These are phyloP conservation scores for Ploceus nigricollis DNA, from an alignment of 2,113 vertebrate genomes.

Conservation along the genomic window DNA sequence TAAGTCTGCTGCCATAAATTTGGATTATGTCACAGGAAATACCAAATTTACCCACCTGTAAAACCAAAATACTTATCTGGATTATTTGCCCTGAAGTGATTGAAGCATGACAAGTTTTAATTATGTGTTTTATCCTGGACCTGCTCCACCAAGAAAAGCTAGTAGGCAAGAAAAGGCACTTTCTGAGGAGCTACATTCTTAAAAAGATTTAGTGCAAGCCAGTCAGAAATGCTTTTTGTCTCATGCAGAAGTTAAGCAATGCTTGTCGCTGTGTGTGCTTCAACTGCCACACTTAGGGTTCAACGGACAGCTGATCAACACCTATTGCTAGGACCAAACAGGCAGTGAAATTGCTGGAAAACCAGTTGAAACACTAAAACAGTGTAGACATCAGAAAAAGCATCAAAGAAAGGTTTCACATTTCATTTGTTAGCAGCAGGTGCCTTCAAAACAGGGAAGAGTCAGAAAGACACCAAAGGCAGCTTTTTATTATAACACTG, in stretches of 20 bases:
- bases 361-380: background rate
- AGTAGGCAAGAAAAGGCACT: background rate
- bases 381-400: background rate
- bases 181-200: background rate
- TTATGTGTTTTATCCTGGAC: background rate
- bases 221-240: background rate
- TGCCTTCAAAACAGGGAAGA: background rate
- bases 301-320: background rate
- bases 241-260: background rate
- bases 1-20: background rate
- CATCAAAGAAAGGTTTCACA: background rate
- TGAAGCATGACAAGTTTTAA: background rate
- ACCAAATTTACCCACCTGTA: background rate
- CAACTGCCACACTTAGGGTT: background rate
- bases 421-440: background rate
- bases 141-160: background rate
- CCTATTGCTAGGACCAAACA: background rate
- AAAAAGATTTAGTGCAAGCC: background rate
- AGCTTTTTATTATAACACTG: background rate
- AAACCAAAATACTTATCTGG: background rate
- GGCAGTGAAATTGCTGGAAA: background rate
- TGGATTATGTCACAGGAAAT: slow-evolving; percentile 27
- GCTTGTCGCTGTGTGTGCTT: background rate
- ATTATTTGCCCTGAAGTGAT: slow-evolving; percentile 9
- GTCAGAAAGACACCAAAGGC: background rate